These are phyloP conservation scores for Netta rufina DNA, from an alignment of 2,797 vertebrate genomes.

Conservation along the genomic window DNA sequence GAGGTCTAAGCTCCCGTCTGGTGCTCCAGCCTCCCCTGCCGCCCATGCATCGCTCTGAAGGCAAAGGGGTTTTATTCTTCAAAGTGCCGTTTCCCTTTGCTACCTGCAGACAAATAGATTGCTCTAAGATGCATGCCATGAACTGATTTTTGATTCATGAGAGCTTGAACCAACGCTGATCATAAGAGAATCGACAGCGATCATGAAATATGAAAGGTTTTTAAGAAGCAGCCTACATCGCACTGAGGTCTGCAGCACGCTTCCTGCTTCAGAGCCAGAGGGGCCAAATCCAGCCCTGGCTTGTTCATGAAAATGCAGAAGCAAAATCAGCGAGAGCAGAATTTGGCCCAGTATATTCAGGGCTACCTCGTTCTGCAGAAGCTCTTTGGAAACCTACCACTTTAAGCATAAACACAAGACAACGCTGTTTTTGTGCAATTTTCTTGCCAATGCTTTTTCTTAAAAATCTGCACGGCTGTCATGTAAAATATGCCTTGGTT, in stretches of 20 bases:
- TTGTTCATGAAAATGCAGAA: background rate
- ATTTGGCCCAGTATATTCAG: background rate
- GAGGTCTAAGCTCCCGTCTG: background rate
- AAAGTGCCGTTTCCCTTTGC: constrained; percentile 56
- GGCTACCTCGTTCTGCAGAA: background rate
- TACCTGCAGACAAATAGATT: constrained; percentile 50
- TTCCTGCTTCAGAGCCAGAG: constrained; percentile 6
- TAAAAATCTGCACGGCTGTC: constrained; percentile 62
- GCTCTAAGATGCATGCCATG: background rate
- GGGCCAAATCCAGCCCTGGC: background rate
- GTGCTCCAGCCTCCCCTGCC: background rate
- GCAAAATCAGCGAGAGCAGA: background rate
- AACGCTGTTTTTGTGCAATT: constrained; percentile 28
- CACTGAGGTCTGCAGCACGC: background rate
- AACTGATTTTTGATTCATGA: constrained; percentile 67
- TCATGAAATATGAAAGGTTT: constrained; percentile 62
- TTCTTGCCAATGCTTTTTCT: constrained; percentile 66
- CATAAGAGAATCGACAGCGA: constrained; percentile 42
- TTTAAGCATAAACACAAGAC: constrained; percentile 53
- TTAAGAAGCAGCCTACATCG: constrained; percentile 34
- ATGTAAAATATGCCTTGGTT: constrained; percentile 67
- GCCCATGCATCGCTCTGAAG: constrained; percentile 9
- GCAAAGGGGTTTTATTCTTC: constrained; percentile 53
- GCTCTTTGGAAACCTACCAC: constrained; percentile 21
- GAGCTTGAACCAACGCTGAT: constrained; percentile 47